Evolutionary conservation across 2,113 vertebrate genomes (phyloP).

Genomic region (Stomatorhinus ivindoensis): DNA sequence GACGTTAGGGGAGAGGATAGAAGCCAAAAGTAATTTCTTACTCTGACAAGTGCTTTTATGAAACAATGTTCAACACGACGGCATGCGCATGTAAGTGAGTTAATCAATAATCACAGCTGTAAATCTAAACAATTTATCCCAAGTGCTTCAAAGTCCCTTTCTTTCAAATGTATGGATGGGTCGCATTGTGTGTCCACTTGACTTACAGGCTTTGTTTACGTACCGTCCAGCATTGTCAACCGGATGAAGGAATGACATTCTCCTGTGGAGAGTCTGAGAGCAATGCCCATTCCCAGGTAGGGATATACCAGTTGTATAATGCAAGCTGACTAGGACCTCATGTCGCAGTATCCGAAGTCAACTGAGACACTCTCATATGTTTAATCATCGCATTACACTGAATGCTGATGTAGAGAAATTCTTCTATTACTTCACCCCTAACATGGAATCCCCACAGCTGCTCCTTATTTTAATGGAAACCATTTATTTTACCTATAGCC

Average conservation of each 20-base stretch:
- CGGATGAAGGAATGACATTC: not conserved
- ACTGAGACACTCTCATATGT: conserved; percentile 52
- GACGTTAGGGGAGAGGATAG: not conserved
- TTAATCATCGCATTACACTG: conserved; percentile 52
- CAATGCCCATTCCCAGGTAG: conserved; percentile 46
- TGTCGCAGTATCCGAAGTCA: conserved; percentile 53
- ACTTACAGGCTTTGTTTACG: not conserved
- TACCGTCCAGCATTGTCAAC: not conserved
- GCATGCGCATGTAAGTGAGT: not conserved
- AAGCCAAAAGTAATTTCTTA: not conserved
- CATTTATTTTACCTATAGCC: not conserved
- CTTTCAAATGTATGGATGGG: not conserved
- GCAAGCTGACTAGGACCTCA: conserved; percentile 48
- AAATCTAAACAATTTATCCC: not conserved
- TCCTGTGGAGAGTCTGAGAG: conserved; percentile 8
- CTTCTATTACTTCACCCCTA: not conserved
- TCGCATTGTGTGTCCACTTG: not conserved
- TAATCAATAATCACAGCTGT: conserved; percentile 1
- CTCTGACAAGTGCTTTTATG: conserved; percentile 5
- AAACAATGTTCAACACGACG: not conserved
- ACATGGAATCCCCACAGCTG: not conserved
- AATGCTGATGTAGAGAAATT: not conserved
- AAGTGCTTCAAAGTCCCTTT: not conserved
- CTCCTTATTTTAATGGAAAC: not conserved
- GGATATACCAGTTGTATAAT: conserved; percentile 54